Evolutionary conservation across 2,888 invertebrate species (phyloP), one percentile per base, ranked within the genome.

Genomic region (Meganola albula): DNA sequence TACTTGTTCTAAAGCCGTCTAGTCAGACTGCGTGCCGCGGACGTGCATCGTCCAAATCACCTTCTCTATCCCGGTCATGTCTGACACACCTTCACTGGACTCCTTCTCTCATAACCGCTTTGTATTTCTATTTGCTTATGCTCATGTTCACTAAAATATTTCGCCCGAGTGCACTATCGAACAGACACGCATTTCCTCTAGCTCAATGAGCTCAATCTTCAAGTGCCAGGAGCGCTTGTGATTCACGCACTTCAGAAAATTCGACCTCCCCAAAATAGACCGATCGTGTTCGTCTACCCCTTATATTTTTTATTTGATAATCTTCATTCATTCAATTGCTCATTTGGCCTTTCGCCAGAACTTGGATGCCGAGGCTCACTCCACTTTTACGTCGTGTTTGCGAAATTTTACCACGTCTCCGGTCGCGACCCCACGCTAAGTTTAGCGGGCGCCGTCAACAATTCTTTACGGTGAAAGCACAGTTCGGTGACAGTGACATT

Each of bases 301-400:
- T 70, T 61, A 74, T 71, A 71, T 74, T 70, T 64, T 61, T 66
- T 61, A 58, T 66, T 56, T 61, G 66, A 68, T 60, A 71, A 78
- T 77, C 79, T 75, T 80, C 79, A 78, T 74, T 80, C 83, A 84
- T 83, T 84, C 80, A 83, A 80, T 78, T 72, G 68, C 61, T 59
- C 40, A 48, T 55, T 75, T 85, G 84, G 84, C 79, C 69, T 74
- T 63, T 61, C 64, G 78, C 84, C 85, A 84, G 80, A 69, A 71
- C 61, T 64, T 52, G 53, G 63, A 62, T 68, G 68, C 72, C 74
- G 69, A 68, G 62, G 63, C 67, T 58, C 61, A 63, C 57, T 69
- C 67, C 65, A 69, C 60, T 66, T 70, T 69, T 62, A 71, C 64
- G 56, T 53, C 48, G 55, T 63, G 62, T 67, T 64, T 62, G 59